Evolutionary conservation across 2,888 invertebrate species (phyloP), one percentile per base, ranked within the genome.

Genomic region (Tethea ocularis): DNA sequence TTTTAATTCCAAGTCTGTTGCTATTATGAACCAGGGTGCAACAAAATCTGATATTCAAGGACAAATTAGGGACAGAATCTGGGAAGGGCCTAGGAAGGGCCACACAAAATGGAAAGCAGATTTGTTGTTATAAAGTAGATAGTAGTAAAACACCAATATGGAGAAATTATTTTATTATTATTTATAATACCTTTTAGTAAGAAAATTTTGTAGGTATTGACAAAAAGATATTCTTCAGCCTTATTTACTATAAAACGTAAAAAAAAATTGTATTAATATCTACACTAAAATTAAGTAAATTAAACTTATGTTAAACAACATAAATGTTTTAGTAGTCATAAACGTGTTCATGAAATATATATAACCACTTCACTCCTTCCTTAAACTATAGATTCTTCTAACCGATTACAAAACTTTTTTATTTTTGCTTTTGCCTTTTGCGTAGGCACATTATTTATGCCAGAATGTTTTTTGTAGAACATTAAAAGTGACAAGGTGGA

Each of bases 141-240:
- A n/a, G n/a, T n/a, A n/a, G n/a, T n/a, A n/a, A 38, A 7, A n/a
- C 3, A n/a, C 6, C n/a, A 38, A 6, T 38, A 38, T 38, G n/a
- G 7, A 38, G 38, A 38, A 38, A n/a, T 38, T 38, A 38, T 38
- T 38, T 38, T 38, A 38, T 38, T 38, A 4, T 38, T 38, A 38
- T n/a, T 38, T 38, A 38, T n/a, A 33, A 13, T 38, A 38, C n/a
- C 38, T n/a, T 38, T 38, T 38, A 38, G 38, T 38, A 56, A 26
- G 55, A n/a, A 33, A 13, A 59, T 38, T 24, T 53, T 57, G 53
- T 58, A n/a, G n/a, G n/a, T n/a, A 56, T 57, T 59, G 57, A 58
- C 41, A 57, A 8, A 57, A 7, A 24, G 22, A 24, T 46, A 41
- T 57, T 59, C 20, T 53, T 46, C 56, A n/a, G 55, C 46, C 33